These are phyloP conservation scores for Engystomops pustulosus DNA, from an alignment of 2,113 vertebrate species.

Conservation along the genomic window DNA sequence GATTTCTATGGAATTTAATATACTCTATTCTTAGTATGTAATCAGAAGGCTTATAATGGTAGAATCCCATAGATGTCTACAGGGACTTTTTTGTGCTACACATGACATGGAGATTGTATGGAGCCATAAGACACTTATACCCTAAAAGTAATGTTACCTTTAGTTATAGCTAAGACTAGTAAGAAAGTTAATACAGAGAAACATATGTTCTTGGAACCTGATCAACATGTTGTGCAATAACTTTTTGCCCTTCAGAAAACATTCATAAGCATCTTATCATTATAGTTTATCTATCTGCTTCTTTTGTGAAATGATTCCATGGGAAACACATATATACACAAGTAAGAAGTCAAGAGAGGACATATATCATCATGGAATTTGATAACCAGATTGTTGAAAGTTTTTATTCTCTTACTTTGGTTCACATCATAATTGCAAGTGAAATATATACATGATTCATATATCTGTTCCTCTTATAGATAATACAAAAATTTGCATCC, in stretches of 20 bases:
- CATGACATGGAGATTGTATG: background rate
- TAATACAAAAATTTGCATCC: background rate
- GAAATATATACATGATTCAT: slow-evolving; percentile 36
- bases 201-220: background rate
- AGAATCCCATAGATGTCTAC: too few species aligned
- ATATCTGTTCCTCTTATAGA: background rate
- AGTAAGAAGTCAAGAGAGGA: background rate
- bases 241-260: background rate
- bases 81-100: too few species aligned
- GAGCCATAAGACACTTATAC: background rate
- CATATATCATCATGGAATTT: slow-evolving; percentile 34
- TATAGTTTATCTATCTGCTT: background rate
- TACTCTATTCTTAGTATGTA: too few species aligned
- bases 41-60: too few species aligned
- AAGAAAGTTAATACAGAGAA: background rate
- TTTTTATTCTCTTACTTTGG: slow-evolving; percentile 22
- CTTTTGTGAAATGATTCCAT: background rate
- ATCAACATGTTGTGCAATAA: slow-evolving; percentile 9
- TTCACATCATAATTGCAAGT: slow-evolving; percentile 11
- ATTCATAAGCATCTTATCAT: slow-evolving; percentile 13
- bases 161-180: too few species aligned
- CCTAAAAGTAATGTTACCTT: background rate
- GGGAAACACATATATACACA: background rate
- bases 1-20: too few species aligned
- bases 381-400: slow-evolving; percentile 21